Evolutionary conservation across 1,140 invertebrate species (phyloP), one percentile per base, ranked within the genome.

Genomic region (Lithobius niger): DNA sequence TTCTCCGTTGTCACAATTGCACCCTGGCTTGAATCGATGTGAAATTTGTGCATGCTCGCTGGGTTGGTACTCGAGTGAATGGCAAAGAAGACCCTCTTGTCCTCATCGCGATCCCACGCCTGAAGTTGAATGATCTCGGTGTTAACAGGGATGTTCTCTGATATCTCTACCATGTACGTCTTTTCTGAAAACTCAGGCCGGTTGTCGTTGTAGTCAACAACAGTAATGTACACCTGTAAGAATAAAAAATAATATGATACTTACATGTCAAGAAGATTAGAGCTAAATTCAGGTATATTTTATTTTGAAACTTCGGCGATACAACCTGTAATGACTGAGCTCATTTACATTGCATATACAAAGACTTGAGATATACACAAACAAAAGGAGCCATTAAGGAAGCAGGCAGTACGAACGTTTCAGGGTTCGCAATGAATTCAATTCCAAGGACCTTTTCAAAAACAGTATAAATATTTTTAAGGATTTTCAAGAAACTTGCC

Each of bases 191-290:
- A 90, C 60, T 79, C 71, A 1, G 87, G 86, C 13, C 83, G 76
- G 61, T 85, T 82, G 64, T 90, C 86, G 69, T 90, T 88, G 6
- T 83, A 83, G 67, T 90, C 86, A 54, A 88, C 79, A 2, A 90
- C 85, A 27, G 77, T 79, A 26, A 88, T 76, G 61, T 79, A 76
- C 18, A 88, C 68, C 74, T 78, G 27, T 25, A 50, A 26, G 62
- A 57, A 61, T 57, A 54, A 61, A 56, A 55, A 60, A 55, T 25
- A 60, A 18, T 25, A 52, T n/a, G n/a, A n/a, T n/a, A n/a, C n/a
- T n/a, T n/a, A n/a, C n/a, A n/a, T n/a, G n/a, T n/a, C n/a, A n/a
- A n/a, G n/a, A n/a, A n/a, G n/a, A n/a, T n/a, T n/a, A n/a, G n/a
- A n/a, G n/a, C n/a, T n/a, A n/a, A n/a, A n/a, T n/a, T n/a, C n/a